phyloP scores from a whole-genome alignment of 2,797 vertebrate species.

The Aphelocoma californica region DNA sequence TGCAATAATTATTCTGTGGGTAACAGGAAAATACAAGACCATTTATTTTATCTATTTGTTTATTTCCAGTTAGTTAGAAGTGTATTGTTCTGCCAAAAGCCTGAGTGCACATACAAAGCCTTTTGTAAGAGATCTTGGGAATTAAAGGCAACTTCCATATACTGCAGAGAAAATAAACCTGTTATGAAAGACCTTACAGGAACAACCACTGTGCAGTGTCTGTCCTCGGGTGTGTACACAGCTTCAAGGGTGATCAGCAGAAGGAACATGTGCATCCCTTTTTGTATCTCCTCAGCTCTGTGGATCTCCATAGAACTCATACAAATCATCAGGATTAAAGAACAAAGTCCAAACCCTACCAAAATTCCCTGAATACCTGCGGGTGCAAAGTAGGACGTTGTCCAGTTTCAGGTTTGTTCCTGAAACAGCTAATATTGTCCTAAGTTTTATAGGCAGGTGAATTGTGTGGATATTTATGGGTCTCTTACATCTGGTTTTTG shows the following conservation, averaged over 20 bases:
- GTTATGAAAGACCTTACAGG: not conserved
- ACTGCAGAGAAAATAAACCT: not conserved
- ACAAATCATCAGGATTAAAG: not conserved
- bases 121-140: not conserved
- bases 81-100: not conserved
- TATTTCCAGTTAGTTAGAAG: conserved; percentile 10
- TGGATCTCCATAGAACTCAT: not conserved
- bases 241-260: not conserved
- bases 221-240: not conserved
- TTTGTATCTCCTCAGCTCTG: not conserved
- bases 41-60: conserved; percentile 14
- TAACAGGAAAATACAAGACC: not conserved
- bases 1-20: not conserved
- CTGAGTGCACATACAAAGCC: not conserved
- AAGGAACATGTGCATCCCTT: not conserved
- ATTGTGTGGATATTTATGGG: not conserved
- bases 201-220: not conserved
- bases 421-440: not conserved
- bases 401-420: not conserved
- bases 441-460: not conserved
- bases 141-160: not conserved
- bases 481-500: not conserved
- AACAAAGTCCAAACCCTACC: not conserved
- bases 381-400: not conserved
- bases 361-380: not conserved